These are phyloP conservation scores for Drosophila elegans DNA, from an alignment of 1,140 invertebrate species.

Conservation along the genomic window DNA sequence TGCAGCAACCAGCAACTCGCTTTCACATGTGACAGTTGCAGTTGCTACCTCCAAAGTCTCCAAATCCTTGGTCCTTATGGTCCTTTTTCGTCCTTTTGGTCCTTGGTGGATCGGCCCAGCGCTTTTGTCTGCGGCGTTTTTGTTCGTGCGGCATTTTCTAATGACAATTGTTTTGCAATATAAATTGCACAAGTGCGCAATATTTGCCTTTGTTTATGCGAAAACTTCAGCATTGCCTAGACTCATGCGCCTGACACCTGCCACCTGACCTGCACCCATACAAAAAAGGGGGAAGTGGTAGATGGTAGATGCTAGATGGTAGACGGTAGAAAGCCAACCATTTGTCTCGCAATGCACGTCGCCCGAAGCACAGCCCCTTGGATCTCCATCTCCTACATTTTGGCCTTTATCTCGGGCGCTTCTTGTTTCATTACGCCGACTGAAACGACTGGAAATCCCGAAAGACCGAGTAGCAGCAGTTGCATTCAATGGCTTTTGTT, in stretches of 20 bases:
- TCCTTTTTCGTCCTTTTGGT: constrained; percentile 8
- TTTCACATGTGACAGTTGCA: constrained; percentile 82
- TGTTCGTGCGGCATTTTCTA: constrained; percentile 84
- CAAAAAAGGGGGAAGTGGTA: constrained; percentile 33
- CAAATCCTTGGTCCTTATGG: constrained; percentile 28
- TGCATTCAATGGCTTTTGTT: constrained; percentile 84
- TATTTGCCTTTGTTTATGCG: constrained; percentile 84
- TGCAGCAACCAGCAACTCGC: constrained; percentile 41
- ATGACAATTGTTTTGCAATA: constrained; percentile 85
- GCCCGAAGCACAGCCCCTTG: constrained; percentile 1
- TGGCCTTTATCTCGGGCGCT: constrained; percentile 39
- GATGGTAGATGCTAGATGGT: background rate
- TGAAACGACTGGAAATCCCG: constrained; percentile 20
- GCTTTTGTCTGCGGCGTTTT: constrained; percentile 78
- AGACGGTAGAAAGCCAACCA: constrained; percentile 56
- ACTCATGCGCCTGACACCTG: constrained; percentile 71
- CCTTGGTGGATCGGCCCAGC: constrained; percentile 50
- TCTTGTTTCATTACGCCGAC: constrained; percentile 74
- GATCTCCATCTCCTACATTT: constrained; percentile 13
- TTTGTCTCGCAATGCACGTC: constrained; percentile 78
- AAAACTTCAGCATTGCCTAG: constrained; percentile 73
- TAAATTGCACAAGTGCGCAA: constrained; percentile 85
- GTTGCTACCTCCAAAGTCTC: constrained; percentile 52
- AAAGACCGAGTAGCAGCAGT: constrained; percentile 69
- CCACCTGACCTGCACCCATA: constrained; percentile 71